Conservation (phyloP, 1,140 invertebrate species). For the Meloidogyne floridensis region DNA sequence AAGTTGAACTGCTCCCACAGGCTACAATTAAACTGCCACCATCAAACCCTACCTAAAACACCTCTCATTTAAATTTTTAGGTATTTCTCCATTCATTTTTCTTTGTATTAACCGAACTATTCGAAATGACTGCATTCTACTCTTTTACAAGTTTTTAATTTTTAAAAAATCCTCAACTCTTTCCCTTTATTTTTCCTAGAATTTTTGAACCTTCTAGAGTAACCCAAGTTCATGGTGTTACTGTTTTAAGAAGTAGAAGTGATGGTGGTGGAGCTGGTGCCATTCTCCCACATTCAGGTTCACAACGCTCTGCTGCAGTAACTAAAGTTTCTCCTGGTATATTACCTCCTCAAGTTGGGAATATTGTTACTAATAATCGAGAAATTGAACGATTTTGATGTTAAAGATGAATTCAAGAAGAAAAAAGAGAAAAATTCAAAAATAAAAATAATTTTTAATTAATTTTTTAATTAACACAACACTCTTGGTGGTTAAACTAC, state of each 20-base stretch:
- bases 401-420: too few relatives aligned
- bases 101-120: conserved; percentile 5
- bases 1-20: too few relatives aligned
- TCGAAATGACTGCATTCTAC: background rate
- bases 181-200: background rate
- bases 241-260: background rate
- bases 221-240: background rate
- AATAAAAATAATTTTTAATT: too few relatives aligned
- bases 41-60: too few relatives aligned
- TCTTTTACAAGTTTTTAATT: background rate
- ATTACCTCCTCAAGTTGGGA: background rate
- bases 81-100: background rate
- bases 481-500: too few relatives aligned
- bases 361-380: background rate
- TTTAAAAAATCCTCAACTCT: background rate
- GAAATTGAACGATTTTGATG: background rate
- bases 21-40: too few relatives aligned
- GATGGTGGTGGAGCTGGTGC: background rate
- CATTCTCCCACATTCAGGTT: background rate
- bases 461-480: too few relatives aligned
- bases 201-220: background rate
- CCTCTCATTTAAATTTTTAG: too few relatives aligned
- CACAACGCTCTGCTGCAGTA: background rate
- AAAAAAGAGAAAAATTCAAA: too few relatives aligned
- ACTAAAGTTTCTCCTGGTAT: background rate